Evolutionary conservation across 2,888 invertebrate genomes (phyloP).

Genomic region (Trypoxylon attenuatum): DNA sequence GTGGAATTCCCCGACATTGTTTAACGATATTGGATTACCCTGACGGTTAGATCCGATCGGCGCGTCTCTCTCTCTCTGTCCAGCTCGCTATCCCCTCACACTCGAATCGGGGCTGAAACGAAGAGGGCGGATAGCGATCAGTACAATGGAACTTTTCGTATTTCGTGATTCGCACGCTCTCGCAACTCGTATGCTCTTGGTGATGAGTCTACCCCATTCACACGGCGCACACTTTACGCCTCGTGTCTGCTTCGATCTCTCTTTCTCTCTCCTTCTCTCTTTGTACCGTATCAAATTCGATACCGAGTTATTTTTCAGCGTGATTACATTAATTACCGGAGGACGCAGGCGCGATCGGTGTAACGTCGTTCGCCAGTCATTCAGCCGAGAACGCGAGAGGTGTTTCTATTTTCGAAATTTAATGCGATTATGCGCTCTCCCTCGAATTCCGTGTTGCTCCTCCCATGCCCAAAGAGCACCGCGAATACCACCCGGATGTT

Average conservation of each 20-base stretch:
- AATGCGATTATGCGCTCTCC: slow-evolving; percentile 29
- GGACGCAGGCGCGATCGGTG: slow-evolving; percentile 45
- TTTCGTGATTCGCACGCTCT: slow-evolving; percentile 30
- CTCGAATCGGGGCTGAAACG: too few relatives aligned
- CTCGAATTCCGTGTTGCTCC: too few relatives aligned
- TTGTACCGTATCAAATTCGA: slow-evolving; percentile 50
- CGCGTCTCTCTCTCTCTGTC: slow-evolving; percentile 1
- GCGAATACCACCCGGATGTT: too few relatives aligned
- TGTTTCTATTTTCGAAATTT: slow-evolving; percentile 37
- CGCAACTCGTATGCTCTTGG: slow-evolving; percentile 20
- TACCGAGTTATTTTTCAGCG: slow-evolving; percentile 55
- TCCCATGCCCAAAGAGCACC: too few relatives aligned
- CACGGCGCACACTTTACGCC: not conserved
- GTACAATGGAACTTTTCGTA: slow-evolving; percentile 48
- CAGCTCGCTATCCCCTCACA: not conserved
- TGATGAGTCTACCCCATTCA: not conserved
- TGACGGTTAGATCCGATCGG: not conserved
- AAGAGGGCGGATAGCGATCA: too few relatives aligned
- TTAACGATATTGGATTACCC: slow-evolving; percentile 53
- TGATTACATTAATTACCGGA: slow-evolving; percentile 53
- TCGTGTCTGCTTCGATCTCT: slow-evolving; percentile 1
- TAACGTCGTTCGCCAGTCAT: slow-evolving; percentile 41
- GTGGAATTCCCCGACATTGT: slow-evolving; percentile 44
- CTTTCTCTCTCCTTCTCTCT: slow-evolving; percentile 17
- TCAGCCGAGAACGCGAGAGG: slow-evolving; percentile 38